Evolutionary conservation across 2,797 vertebrate genomes (phyloP).

Genomic region (Pyrocephalus nanus): DNA sequence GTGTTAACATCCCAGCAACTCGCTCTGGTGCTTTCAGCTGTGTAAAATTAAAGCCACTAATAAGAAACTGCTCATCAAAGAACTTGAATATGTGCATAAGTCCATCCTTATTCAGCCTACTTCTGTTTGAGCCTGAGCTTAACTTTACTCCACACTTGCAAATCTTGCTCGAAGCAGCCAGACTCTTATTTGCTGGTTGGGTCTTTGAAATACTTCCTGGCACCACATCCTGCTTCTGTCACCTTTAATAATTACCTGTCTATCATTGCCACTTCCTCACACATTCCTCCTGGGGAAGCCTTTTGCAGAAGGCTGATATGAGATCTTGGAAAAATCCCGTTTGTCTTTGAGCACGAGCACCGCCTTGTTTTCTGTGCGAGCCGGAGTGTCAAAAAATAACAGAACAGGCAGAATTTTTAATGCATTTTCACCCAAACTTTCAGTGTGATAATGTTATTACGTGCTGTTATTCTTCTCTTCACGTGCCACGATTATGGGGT

Average conservation of each 20-base stretch:
- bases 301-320: background rate
- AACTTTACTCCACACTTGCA: background rate
- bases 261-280: background rate
- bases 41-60: background rate
- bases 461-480: background rate
- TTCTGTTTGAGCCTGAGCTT: background rate
- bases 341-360: background rate
- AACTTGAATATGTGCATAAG: constrained; percentile 11
- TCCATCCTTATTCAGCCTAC: background rate
- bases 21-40: background rate
- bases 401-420: background rate
- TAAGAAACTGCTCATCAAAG: constrained; percentile 48
- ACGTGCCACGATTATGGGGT: background rate
- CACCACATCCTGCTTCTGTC: constrained; percentile 2
- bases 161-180: background rate
- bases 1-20: constrained; percentile 28
- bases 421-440: background rate
- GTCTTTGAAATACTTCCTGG: constrained; percentile 9
- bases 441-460: background rate
- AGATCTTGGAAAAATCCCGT: background rate
- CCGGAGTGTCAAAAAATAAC: background rate
- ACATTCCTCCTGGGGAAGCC: background rate
- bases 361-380: background rate
- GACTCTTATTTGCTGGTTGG: background rate
- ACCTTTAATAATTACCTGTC: constrained; percentile 8